These are phyloP conservation scores for Macroglossus sobrinus DNA, from an alignment of 2,113 vertebrate genomes.

Conservation along the genomic window DNA sequence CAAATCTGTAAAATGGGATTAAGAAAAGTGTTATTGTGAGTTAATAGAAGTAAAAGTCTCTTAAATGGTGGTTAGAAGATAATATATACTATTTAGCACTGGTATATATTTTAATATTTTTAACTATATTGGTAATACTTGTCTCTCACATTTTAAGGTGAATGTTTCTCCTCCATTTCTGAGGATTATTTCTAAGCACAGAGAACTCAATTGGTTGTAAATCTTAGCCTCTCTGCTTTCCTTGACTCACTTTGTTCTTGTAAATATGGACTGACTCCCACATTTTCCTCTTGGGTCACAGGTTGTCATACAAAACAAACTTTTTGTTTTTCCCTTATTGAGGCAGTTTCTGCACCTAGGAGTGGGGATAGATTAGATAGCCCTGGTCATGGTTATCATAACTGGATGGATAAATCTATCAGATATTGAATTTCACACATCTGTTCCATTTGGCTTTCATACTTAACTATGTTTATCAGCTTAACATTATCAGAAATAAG, in stretches of 20 bases:
- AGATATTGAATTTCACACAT: not conserved
- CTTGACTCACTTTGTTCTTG: not conserved
- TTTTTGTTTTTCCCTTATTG: not conserved
- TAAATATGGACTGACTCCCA: not conserved
- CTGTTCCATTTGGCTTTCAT: not conserved
- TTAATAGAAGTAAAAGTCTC: not conserved
- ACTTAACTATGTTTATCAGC: not conserved
- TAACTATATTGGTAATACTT: not conserved
- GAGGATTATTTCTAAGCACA: not conserved
- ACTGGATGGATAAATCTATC: not conserved
- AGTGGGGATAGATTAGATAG: not conserved
- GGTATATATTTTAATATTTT: not conserved
- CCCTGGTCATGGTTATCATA: not conserved
- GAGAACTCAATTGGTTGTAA: not conserved
- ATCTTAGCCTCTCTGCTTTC: not conserved
- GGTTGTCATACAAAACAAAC: not conserved
- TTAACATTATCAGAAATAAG: not conserved
- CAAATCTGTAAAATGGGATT: not conserved
- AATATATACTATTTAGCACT: not conserved
- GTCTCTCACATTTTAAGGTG: not conserved
- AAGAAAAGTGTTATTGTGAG: not conserved
- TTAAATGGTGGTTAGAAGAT: not conserved
- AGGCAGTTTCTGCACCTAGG: not conserved
- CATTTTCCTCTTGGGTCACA: not conserved
- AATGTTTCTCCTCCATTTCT: not conserved